Percentiles rank a stretch among this genome's conserved stretches.
Conservation (phyloP, 2,888 invertebrate species). For the Apotomis turbidana region DNA sequence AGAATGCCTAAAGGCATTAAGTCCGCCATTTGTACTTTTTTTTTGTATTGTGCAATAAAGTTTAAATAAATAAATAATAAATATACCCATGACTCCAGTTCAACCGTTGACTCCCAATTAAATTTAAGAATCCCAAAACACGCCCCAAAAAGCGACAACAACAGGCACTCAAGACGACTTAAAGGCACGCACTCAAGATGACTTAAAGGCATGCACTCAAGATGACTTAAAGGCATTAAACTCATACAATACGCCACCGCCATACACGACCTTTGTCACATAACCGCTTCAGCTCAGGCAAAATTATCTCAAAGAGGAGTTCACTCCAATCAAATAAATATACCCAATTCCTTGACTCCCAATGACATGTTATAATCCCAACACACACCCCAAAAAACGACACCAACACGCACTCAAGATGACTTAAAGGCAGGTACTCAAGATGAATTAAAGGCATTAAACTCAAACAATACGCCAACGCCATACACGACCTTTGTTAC, state of each 20-base stretch:
- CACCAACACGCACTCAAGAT: neutral
- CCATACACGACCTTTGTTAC: slow-evolving; percentile 16
- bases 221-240: slow-evolving; percentile 17
- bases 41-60: too few species aligned
- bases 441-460: slow-evolving; percentile 16
- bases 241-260: slow-evolving; percentile 11
- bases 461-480: slow-evolving; percentile 12
- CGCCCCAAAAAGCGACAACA: slow-evolving; percentile 3
- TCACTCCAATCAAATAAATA: too few species aligned
- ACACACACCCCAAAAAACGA: neutral
- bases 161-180: neutral
- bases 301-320: slow-evolving; percentile 10
- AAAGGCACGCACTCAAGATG: neutral
- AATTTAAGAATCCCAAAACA: too few species aligned
- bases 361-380: too few species aligned
- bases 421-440: neutral
- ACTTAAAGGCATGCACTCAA: neutral
- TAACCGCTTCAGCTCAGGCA: slow-evolving; percentile 12
- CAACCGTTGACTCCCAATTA: too few species aligned
- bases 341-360: too few species aligned
- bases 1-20: too few species aligned
- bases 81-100: too few species aligned
- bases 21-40: too few species aligned
- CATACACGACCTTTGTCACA: slow-evolving; percentile 12
- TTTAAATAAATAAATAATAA: too few species aligned